phyloP scores from a whole-genome alignment of 2,113 vertebrate genomes.

The Caretta caretta region DNA sequence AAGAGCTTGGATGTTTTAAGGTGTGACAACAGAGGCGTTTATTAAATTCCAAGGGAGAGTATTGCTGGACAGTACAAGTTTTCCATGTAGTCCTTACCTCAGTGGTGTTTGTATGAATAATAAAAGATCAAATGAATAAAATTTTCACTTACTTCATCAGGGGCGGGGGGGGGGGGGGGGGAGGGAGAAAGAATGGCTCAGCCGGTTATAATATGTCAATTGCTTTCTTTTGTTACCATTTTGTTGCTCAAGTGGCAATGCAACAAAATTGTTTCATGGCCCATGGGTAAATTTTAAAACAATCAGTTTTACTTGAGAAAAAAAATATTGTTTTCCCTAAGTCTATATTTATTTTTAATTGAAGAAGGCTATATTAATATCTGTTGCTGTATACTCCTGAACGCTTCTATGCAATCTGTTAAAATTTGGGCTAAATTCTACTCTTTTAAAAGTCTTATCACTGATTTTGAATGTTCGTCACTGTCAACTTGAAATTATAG shows the following conservation, averaged over 20 bases:
- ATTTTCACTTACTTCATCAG: not conserved
- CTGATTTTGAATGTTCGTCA: not conserved
- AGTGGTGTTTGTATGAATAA: slow-evolving; percentile 52
- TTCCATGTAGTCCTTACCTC: slow-evolving; percentile 22
- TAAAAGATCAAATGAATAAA: not conserved
- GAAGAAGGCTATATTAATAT: not conserved
- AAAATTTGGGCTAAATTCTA: not conserved
- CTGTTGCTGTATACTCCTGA: not conserved
- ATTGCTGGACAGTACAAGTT: slow-evolving; percentile 24
- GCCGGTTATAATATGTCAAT: not conserved
- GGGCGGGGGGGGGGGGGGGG: too few species aligned
- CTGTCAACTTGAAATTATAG: slow-evolving; percentile 47
- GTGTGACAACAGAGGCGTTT: slow-evolving; percentile 73
- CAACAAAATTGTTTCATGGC: not conserved
- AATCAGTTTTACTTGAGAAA: not conserved
- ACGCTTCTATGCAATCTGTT: slow-evolving; percentile 20
- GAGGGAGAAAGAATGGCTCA: not conserved
- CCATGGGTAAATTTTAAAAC: not conserved
- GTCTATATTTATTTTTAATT: not conserved
- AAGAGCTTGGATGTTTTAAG: slow-evolving; percentile 72
- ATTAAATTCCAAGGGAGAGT: slow-evolving; percentile 65
- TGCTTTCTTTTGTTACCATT: not conserved
- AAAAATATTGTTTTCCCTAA: not conserved
- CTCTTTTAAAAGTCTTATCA: not conserved
- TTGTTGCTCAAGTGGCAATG: not conserved